A percentile compares a stretch with the other conserved stretches of the same genome.
Conservation (phyloP, 2,888 invertebrate genomes). For the Cremastinae sp. region DNA sequence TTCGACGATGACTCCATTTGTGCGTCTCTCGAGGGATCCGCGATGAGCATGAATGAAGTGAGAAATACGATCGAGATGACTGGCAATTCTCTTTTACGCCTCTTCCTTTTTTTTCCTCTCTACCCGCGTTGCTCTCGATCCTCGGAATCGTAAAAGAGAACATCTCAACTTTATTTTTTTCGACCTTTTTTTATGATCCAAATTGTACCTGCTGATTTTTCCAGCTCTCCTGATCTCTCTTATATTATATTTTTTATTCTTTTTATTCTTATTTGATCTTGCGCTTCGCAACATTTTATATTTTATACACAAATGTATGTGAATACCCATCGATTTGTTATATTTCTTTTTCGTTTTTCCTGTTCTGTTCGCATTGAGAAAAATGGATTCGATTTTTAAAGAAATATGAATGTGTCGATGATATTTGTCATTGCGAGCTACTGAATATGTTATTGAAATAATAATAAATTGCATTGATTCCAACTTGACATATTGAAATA, state of each 20-base stretch:
- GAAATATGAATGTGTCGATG: no score
- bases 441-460: no score
- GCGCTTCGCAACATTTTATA: no score
- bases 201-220: conserved; percentile 15
- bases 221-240: conserved; percentile 1
- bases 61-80: conserved; percentile 46
- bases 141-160: conserved; percentile 43
- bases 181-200: conserved; percentile 36
- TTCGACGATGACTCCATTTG: neutral
- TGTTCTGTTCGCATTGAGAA: no score
- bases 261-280: no score
- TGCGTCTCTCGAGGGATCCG: neutral
- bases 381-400: no score
- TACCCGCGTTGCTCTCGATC: neutral
- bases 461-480: no score
- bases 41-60: conserved; percentile 39
- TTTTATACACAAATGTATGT: no score
- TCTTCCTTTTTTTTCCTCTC: conserved; percentile 10
- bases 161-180: conserved; percentile 40
- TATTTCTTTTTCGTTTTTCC: no score
- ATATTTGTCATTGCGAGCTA: no score
- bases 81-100: conserved; percentile 24
- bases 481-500: no score
- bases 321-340: no score
- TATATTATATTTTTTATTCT: neutral